These are phyloP conservation scores for Girardinus metallicus DNA, from an alignment of 2,797 vertebrate genomes.

Conservation along the genomic window DNA sequence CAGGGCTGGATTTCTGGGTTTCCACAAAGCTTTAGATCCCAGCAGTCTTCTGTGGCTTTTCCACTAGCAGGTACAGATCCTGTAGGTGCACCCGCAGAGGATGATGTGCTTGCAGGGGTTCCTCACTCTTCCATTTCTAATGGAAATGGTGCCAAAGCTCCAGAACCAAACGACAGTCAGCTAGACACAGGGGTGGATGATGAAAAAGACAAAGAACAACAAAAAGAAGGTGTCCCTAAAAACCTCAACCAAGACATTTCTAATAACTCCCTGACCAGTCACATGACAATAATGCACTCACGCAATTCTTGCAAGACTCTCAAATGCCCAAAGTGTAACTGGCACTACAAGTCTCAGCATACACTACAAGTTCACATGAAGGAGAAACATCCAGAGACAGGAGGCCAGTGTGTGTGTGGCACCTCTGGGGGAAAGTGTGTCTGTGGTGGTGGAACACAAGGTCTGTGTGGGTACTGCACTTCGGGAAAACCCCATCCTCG, in stretches of 20 bases:
- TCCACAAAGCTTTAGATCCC: constrained; percentile 99
- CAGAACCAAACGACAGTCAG: constrained; percentile 91
- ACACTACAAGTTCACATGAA: constrained; percentile 99
- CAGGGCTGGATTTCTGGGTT: constrained; percentile 84
- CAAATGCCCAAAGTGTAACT: constrained; percentile 99
- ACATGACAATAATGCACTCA: constrained; percentile 98
- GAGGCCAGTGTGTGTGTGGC: constrained; percentile 90
- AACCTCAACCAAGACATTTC: constrained; percentile 87
- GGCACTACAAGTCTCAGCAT: constrained; percentile 99
- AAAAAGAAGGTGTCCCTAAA: constrained; percentile 73
- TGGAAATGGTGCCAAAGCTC: constrained; percentile 95
- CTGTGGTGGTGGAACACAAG: constrained; percentile 85
- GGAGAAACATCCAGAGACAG: constrained; percentile 96
- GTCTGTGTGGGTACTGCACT: constrained; percentile 92
- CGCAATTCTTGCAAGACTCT: constrained; percentile 99
- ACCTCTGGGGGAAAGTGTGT: constrained; percentile 81
- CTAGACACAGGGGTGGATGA: constrained; percentile 70
- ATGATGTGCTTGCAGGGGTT: constrained; percentile 81
- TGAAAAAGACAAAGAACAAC: constrained; percentile 75
- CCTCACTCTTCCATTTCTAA: constrained; percentile 85
- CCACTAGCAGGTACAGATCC: constrained; percentile 69
- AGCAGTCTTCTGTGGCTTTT: constrained; percentile 81
- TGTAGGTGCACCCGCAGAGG: constrained; percentile 85
- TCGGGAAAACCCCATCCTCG: constrained; percentile 96
- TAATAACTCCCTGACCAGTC: constrained; percentile 83